phyloP scores from a whole-genome alignment of 2,113 vertebrate genomes.

The Ptyas mucosa region DNA sequence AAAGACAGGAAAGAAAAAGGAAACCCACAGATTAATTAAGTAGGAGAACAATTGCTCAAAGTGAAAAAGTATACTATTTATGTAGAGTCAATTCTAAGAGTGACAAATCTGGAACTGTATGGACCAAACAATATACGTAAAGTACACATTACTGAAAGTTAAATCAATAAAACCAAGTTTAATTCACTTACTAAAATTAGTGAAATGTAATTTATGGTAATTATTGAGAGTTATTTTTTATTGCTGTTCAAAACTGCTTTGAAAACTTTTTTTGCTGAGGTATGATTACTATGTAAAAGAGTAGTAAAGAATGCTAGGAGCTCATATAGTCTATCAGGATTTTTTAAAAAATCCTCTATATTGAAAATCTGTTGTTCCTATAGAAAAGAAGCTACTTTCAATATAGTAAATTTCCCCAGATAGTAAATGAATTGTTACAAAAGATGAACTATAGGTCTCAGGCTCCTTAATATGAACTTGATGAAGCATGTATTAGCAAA shows the following conservation, averaged over 20 bases:
- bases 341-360: background rate
- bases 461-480: background rate
- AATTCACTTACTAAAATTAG: background rate
- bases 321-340: background rate
- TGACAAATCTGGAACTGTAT: background rate
- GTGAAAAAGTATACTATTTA: background rate
- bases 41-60: background rate
- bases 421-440: background rate
- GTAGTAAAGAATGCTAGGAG: background rate
- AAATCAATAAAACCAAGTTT: background rate
- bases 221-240: background rate
- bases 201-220: background rate
- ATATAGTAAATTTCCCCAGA: background rate
- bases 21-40: background rate
- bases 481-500: background rate
- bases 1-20: background rate
- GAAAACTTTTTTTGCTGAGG: background rate
- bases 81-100: background rate
- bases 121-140: background rate
- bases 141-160: background rate
- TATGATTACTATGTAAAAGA: background rate
- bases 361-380: background rate
- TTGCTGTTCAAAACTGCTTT: background rate
- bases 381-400: background rate
- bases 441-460: background rate